Percentiles rank a stretch among this genome's conserved stretches.
Evolutionary conservation across 2,888 invertebrate species (phyloP).

Genomic region (Cephonodes hylas): DNA sequence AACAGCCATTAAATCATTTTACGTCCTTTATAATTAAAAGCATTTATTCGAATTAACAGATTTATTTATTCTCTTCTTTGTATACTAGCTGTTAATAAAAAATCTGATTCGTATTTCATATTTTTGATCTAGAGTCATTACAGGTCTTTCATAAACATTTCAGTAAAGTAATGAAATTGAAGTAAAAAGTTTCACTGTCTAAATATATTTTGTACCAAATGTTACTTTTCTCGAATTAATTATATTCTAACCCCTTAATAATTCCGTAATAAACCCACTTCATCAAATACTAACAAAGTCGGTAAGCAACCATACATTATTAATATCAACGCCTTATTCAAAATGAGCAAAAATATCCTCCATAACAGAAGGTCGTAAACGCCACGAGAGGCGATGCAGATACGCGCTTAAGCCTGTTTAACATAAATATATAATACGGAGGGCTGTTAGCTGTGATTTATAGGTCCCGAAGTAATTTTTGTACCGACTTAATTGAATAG

Average conservation of each 20-base stretch:
- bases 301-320: background rate
- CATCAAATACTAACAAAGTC: background rate
- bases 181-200: no score
- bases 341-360: background rate
- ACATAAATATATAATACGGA: slow-evolving; percentile 67
- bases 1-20: background rate
- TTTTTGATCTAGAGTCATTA: no score
- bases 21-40: background rate
- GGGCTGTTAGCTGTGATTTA: slow-evolving; percentile 64
- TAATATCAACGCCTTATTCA: background rate
- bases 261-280: background rate
- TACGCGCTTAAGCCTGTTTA: slow-evolving; percentile 59
- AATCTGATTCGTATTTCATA: no score
- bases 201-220: no score
- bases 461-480: slow-evolving; percentile 59
- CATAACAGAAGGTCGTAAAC: slow-evolving; percentile 31
- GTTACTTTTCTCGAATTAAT: background rate
- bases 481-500: slow-evolving; percentile 63
- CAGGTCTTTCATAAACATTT: no score
- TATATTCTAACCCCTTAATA: background rate
- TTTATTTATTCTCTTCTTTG: background rate
- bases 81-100: no score
- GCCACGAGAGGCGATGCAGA: slow-evolving; percentile 40
- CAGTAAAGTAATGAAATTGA: no score
- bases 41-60: background rate